phyloP scores from a whole-genome alignment of 2,888 invertebrate genomes.

The Junonia oenone region DNA sequence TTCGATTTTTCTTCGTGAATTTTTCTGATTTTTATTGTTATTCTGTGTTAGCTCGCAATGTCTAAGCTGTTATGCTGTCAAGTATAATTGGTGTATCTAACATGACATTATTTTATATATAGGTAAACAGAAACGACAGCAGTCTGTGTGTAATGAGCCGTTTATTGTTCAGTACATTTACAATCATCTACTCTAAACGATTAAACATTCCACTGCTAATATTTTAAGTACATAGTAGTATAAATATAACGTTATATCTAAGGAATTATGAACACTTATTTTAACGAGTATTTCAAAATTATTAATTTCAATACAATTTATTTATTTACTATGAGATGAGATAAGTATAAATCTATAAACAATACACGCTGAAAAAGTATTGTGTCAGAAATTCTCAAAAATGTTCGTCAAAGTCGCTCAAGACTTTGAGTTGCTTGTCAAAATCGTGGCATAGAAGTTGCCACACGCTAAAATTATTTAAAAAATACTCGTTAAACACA shows the following conservation, averaged over 20 bases:
- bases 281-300: slow-evolving; percentile 11
- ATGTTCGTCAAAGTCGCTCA: too few relatives aligned
- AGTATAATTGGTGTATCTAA: too few relatives aligned
- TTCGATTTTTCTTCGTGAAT: too few relatives aligned
- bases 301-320: not conserved
- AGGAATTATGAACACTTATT: slow-evolving; percentile 21
- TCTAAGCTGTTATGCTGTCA: too few relatives aligned
- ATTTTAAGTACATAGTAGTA: slow-evolving; percentile 10
- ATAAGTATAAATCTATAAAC: too few relatives aligned
- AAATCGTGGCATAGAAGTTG: not conserved
- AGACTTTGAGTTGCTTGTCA: too few relatives aligned
- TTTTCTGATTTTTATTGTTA: too few relatives aligned
- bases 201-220: slow-evolving; percentile 23
- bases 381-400: too few relatives aligned
- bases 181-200: slow-evolving; percentile 21
- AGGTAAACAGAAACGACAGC: too few relatives aligned
- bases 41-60: too few relatives aligned
- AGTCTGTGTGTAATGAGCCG: slow-evolving; percentile 15
- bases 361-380: too few relatives aligned
- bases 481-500: not conserved
- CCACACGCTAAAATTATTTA: not conserved
- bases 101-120: too few relatives aligned
- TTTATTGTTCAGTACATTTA: slow-evolving; percentile 30
- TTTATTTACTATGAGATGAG: not conserved
- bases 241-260: slow-evolving; percentile 2